Evolutionary conservation across 2,888 invertebrate species (phyloP).

Genomic region (Drosophila falleni): DNA sequence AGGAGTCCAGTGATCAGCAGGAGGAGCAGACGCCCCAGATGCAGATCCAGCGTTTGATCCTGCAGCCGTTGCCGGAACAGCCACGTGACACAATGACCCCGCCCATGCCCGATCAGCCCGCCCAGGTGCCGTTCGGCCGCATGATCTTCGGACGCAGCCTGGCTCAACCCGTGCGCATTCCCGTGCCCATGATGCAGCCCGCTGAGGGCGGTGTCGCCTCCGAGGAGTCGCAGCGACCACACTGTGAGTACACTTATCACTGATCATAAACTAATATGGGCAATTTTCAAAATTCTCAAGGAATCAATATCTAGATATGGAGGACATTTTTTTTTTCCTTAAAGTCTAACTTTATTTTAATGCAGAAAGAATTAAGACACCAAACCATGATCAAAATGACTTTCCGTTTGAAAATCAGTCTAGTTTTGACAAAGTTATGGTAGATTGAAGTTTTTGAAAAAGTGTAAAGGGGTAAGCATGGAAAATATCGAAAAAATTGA

Average conservation of each 20-base stretch:
- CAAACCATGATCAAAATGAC: too few species aligned
- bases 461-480: too few species aligned
- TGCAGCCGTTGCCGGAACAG: constrained; percentile 84
- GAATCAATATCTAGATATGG: too few species aligned
- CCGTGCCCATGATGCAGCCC: constrained; percentile 87
- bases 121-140: constrained; percentile 84
- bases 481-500: too few species aligned
- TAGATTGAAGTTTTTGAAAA: too few species aligned
- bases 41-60: constrained; percentile 81
- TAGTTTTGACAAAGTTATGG: too few species aligned
- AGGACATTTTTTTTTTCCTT: too few species aligned
- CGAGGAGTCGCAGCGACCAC: constrained; percentile 88
- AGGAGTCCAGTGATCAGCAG: constrained; percentile 67
- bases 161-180: constrained; percentile 86
- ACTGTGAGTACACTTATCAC: constrained; percentile 88
- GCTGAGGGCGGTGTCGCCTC: constrained; percentile 84
- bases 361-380: too few species aligned
- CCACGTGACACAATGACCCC: constrained; percentile 84
- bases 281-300: too few species aligned
- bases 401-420: too few species aligned
- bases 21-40: constrained; percentile 82
- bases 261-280: neutral
- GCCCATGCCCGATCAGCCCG: constrained; percentile 84
- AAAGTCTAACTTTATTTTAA: too few species aligned
- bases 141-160: constrained; percentile 85